Evolutionary conservation across 1,140 invertebrate genomes (phyloP).

Genomic region (Macrobrachium nipponense): DNA sequence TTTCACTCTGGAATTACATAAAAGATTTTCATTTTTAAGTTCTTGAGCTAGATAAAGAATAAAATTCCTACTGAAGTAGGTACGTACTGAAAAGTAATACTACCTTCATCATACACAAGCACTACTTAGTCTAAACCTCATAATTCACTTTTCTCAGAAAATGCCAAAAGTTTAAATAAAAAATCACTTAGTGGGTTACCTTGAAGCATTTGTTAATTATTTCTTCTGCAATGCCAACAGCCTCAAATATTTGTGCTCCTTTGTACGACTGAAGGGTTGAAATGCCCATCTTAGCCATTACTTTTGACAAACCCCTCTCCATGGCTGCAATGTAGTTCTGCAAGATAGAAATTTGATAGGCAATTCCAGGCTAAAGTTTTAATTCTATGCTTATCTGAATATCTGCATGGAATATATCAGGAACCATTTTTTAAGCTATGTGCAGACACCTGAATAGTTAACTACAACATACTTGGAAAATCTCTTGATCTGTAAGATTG

Average conservation of each 20-base stretch:
- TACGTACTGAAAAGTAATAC: too few species aligned
- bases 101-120: neutral
- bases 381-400: conserved; percentile 5
- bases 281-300: conserved; percentile 99
- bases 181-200: conserved; percentile 66
- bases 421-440: neutral
- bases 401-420: conserved; percentile 5
- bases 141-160: conserved; percentile 11
- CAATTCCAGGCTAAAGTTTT: too few species aligned
- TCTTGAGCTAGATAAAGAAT: too few species aligned
- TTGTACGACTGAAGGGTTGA: conserved; percentile 99
- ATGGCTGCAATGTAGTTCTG: conserved; percentile 79
- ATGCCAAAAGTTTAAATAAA: neutral
- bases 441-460: too few species aligned
- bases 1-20: too few species aligned
- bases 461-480: conserved; percentile 77
- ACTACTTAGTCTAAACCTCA: neutral
- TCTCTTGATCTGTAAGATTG: conserved; percentile 82
- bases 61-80: too few species aligned
- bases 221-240: conserved; percentile 92
- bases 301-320: conserved; percentile 85
- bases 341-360: conserved; percentile 10
- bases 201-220: conserved; percentile 96
- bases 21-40: too few species aligned
- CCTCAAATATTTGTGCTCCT: conserved; percentile 99